Evolutionary conservation across 2,113 vertebrate species (phyloP), one percentile per base, ranked within the genome.

Genomic region (Amphiprion ocellaris): DNA sequence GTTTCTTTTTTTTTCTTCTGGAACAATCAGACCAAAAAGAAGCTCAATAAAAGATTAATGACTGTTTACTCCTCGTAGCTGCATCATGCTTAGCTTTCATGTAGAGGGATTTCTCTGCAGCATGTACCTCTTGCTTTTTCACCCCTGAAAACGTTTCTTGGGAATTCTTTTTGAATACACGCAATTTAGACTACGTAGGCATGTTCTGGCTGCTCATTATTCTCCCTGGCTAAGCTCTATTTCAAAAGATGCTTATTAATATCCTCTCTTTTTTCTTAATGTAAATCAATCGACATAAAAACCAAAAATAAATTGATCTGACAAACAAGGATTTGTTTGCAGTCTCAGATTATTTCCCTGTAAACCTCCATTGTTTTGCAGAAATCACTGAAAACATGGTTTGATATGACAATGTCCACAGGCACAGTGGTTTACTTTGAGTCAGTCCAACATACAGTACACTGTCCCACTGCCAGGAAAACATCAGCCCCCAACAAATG

Each of bases 31-130:
- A 10, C 19, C 64, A 12, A 68, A 82, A 21, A 66, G 5, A 56
- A 64, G 54, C 19, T 77, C 63, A 71, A 76, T 65, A 63, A 53
- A 87, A 76, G 60, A 84, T 84, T 63, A 26, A 80, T 67, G 63
- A 61, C 4, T 73, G 47, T 74, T 77, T 73, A 64, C 63, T 33
- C 11, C 26, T 12, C 15, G 50, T 23, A 69, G 78, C 52, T 64
- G 55, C 2, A 58, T 21, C 44, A 49, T 24, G 37, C 39, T 49
- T 0, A 2, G 19, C 8, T 33, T 39, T 58, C 52, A 53, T 73
- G 54, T 9, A 56, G 24, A 11, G 59, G 44, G 23, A 49, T 58
- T 44, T 54, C 68, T 60, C 52, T 17, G 3, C 47, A 23, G 47
- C 10, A 50, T 19, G 3, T 10, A 62, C 24, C 49, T 44, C 52